Conservation (phyloP, 2,888 invertebrate species). For the Hypomecis atomaria region DNA sequence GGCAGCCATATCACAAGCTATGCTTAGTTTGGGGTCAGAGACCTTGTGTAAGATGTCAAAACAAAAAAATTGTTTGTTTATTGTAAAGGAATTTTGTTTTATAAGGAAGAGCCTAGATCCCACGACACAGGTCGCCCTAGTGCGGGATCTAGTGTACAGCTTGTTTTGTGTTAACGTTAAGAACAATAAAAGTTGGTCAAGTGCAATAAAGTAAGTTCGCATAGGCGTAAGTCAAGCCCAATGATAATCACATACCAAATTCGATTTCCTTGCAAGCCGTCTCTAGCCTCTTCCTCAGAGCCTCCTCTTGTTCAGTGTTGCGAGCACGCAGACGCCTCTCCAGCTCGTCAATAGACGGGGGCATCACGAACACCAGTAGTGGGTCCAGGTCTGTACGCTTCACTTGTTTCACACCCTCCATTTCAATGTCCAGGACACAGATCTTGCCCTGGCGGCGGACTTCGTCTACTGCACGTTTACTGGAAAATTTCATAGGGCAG, state of each 20-base stretch:
- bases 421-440: slow-evolving; percentile 97
- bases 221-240: no score
- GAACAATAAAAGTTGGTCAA: no score
- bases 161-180: no score
- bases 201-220: no score
- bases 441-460: slow-evolving; percentile 93
- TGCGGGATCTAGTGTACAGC: no score
- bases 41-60: no score
- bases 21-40: no score
- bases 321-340: slow-evolving; percentile 90
- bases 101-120: no score
- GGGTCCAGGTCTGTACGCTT: slow-evolving; percentile 93
- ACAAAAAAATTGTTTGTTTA: no score
- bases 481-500: slow-evolving; percentile 63
- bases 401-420: slow-evolving; percentile 95
- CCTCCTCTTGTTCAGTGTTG: slow-evolving; percentile 96
- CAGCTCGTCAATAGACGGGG: slow-evolving; percentile 93
- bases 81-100: no score
- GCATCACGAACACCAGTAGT: slow-evolving; percentile 94
- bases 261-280: slow-evolving; percentile 92
- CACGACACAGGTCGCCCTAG: no score
- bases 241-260: slow-evolving; percentile 89
- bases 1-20: no score
- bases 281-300: slow-evolving; percentile 90
- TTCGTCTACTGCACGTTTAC: slow-evolving; percentile 93